Conservation (phyloP, 1,140 invertebrate species). For the Bilobella aurantiaca region DNA sequence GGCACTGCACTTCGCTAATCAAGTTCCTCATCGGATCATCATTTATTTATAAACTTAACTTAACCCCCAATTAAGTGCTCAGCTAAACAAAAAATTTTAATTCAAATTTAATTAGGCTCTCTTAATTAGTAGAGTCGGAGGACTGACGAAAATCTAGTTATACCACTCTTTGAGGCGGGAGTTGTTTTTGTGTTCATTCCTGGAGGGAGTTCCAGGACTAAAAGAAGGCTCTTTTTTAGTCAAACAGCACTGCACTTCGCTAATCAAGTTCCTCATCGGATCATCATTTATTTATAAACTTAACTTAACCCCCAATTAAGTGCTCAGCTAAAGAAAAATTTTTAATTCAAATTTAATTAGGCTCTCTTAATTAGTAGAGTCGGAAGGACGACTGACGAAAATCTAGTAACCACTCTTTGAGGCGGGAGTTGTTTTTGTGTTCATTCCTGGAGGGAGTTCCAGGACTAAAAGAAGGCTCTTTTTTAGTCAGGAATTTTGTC, state of each 20-base stretch:
- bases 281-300: neutral
- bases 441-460: neutral
- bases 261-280: too few relatives aligned
- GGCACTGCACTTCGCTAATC: too few relatives aligned
- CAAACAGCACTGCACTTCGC: too few relatives aligned
- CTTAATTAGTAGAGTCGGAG: neutral
- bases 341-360: neutral
- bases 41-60: neutral
- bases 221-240: too few relatives aligned
- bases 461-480: too few relatives aligned
- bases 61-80: neutral
- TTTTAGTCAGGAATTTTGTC: too few relatives aligned
- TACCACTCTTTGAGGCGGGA: too few relatives aligned
- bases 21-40: too few relatives aligned
- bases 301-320: neutral
- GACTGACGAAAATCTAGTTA: too few relatives aligned
- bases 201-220: neutral
- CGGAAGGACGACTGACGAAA: neutral
- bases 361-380: neutral
- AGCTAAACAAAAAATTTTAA: neutral
- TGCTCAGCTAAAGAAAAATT: neutral
- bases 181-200: neutral
- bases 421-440: neutral
- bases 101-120: neutral
- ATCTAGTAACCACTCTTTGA: too few relatives aligned